Percentiles rank a stretch among this genome's conserved stretches.
Evolutionary conservation across 2,797 vertebrate genomes (phyloP).

Genomic region (Erpetoichthys calabaricus): DNA sequence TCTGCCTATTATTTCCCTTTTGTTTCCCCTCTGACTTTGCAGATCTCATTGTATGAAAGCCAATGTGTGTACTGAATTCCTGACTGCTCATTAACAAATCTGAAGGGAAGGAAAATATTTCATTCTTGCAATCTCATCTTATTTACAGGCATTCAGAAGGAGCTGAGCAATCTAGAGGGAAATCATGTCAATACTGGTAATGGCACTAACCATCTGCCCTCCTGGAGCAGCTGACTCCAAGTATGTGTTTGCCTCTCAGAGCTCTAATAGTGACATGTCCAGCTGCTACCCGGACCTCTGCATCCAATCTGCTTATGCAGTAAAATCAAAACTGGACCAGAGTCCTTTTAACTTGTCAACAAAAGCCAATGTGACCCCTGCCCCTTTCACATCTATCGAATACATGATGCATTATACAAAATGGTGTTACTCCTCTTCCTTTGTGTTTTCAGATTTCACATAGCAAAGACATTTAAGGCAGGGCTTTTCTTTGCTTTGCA

Average conservation of each 20-base stretch:
- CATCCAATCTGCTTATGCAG: slow-evolving; percentile 20
- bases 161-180: background rate
- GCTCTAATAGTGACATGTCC: slow-evolving; percentile 23
- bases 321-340: no score
- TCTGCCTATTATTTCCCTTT: no score
- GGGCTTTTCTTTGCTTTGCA: no score
- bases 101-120: background rate
- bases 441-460: no score
- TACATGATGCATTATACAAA: no score
- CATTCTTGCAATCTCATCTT: background rate
- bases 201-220: slow-evolving; percentile 10
- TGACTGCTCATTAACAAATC: slow-evolving; percentile 4
- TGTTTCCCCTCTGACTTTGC: no score
- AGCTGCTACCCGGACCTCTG: slow-evolving; percentile 29
- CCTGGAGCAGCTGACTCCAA: slow-evolving; percentile 22
- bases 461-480: no score
- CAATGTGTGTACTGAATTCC: slow-evolving; percentile 1
- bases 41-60: no score
- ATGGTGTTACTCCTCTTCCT: no score
- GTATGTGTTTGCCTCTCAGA: slow-evolving; percentile 23
- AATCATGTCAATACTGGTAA: slow-evolving; percentile 7
- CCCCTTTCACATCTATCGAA: no score
- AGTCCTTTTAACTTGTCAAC: no score
- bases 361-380: no score
- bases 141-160: background rate